Percentiles rank a stretch among this genome's conserved stretches.
Evolutionary conservation across 2,113 vertebrate species (phyloP).

Genomic region (Poecile atricapillus): DNA sequence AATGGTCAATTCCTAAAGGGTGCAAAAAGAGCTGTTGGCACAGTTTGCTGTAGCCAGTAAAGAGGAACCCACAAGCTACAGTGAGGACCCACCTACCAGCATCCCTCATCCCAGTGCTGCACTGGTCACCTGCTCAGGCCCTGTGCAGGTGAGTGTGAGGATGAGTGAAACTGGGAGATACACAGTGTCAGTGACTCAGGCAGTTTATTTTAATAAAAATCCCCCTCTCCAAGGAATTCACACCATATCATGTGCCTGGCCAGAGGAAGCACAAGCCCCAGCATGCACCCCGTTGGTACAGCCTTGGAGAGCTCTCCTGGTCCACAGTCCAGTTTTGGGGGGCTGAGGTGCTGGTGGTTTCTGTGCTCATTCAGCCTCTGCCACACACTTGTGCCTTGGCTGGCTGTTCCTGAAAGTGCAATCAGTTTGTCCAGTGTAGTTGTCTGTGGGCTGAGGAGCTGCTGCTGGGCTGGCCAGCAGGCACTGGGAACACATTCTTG

Average conservation of each 20-base stretch:
- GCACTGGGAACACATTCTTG: background rate
- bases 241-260: rapidly evolving
- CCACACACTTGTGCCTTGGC: background rate
- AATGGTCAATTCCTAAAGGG: background rate
- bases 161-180: background rate
- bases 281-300: rapidly evolving
- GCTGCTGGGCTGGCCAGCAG: background rate
- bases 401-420: background rate
- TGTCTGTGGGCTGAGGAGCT: background rate
- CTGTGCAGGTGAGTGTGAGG: background rate
- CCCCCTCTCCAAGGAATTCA: background rate
- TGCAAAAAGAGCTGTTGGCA: background rate
- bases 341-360: background rate
- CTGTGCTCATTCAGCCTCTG: background rate
- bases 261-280: background rate
- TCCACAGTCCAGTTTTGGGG: background rate
- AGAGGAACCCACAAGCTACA: background rate
- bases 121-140: background rate
- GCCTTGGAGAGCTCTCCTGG: background rate
- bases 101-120: background rate
- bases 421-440: background rate
- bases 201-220: background rate
- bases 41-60: background rate
- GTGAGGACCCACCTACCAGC: background rate
- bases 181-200: background rate